Percentiles rank a stretch among this genome's conserved stretches.
phyloP scores from a whole-genome alignment of 1,140 invertebrate genomes.

The Microplitis demolitor region DNA sequence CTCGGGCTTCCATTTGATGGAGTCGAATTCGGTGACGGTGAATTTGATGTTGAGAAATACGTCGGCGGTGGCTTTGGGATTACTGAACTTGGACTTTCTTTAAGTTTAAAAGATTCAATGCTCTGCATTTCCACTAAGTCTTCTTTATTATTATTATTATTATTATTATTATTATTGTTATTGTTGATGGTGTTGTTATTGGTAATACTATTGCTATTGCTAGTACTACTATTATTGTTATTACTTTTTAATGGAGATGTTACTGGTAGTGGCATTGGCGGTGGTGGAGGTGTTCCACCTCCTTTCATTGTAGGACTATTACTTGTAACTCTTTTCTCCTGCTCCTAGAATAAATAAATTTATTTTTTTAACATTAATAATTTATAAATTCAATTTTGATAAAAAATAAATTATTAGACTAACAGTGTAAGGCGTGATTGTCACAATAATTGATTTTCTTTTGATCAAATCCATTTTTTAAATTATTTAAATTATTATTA shows the following conservation, averaged over 20 bases:
- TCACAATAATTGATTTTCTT: slow-evolving; percentile 39
- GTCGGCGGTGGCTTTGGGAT: slow-evolving; percentile 70
- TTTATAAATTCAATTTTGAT: not conserved
- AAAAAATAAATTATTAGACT: slow-evolving; percentile 28
- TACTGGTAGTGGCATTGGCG: slow-evolving; percentile 37
- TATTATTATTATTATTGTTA: too few species aligned
- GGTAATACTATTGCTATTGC: too few species aligned
- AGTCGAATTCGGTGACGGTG: slow-evolving; percentile 25
- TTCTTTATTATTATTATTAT: slow-evolving; percentile 35
- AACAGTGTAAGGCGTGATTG: slow-evolving; percentile 50
- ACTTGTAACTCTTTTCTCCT: slow-evolving; percentile 41
- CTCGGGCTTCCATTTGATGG: slow-evolving; percentile 38
- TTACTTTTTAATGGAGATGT: slow-evolving; percentile 42
- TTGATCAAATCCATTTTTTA: not conserved
- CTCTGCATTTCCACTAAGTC: slow-evolving; percentile 73
- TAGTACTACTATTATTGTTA: too few species aligned
- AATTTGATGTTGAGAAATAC: slow-evolving; percentile 62
- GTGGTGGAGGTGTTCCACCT: slow-evolving; percentile 40
- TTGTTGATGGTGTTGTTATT: too few species aligned
- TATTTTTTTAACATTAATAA: not conserved
- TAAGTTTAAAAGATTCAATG: slow-evolving; percentile 73
- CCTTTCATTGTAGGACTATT: slow-evolving; percentile 28
- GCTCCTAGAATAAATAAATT: slow-evolving; percentile 38
- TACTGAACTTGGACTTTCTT: slow-evolving; percentile 63
- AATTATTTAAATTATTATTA: slow-evolving; percentile 24